Conservation (phyloP, 2,888 invertebrate genomes). For the Pasiphila rectangulata region DNA sequence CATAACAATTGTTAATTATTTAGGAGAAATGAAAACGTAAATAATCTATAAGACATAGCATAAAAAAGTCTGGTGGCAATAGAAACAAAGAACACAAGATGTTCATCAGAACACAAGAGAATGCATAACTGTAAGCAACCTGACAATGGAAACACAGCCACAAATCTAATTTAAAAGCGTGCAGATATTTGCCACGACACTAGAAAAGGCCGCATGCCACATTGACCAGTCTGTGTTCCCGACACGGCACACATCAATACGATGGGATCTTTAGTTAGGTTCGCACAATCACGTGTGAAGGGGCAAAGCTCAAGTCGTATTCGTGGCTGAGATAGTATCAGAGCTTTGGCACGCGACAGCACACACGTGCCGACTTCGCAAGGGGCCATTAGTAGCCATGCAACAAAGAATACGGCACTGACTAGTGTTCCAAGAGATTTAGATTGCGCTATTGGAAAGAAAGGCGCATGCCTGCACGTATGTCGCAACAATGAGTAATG, state of each 20-base stretch:
- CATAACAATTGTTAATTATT: too few species aligned
- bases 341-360: conserved; percentile 71
- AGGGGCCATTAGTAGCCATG: conserved; percentile 49
- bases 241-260: conserved; percentile 59
- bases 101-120: not conserved
- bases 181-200: conserved; percentile 27
- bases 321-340: conserved; percentile 73
- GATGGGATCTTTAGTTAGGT: conserved; percentile 66
- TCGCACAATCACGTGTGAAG: conserved; percentile 75
- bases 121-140: conserved; percentile 5
- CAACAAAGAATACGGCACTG: conserved; percentile 45
- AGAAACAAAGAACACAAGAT: not conserved
- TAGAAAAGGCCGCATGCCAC: conserved; percentile 25
- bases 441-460: conserved; percentile 43
- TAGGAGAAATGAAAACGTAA: too few species aligned
- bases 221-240: conserved; percentile 35
- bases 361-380: conserved; percentile 53
- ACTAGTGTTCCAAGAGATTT: conserved; percentile 40
- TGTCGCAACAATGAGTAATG: conserved; percentile 17
- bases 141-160: conserved; percentile 22
- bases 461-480: conserved; percentile 30
- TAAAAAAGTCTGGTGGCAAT: not conserved
- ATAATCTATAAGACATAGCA: too few species aligned
- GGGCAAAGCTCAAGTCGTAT: conserved; percentile 70
- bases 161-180: conserved; percentile 30